Evolutionary conservation across 2,888 invertebrate species (phyloP), one percentile per base, ranked within the genome.

Genomic region (Periphyllus acericola): DNA sequence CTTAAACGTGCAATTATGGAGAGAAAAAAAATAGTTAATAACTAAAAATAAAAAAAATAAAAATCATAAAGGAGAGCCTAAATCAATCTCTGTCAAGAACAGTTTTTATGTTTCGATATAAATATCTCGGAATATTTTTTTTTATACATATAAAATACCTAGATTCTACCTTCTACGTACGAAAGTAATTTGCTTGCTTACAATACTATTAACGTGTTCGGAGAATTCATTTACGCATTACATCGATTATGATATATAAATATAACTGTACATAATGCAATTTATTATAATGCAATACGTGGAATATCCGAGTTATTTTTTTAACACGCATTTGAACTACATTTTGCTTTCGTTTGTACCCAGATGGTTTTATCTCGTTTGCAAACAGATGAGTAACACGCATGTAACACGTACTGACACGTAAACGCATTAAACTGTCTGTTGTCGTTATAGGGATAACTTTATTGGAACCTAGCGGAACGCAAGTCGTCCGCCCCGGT

Each of bases 61-160:
- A 17, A 71, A 11, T n/a, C 71, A 72, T 5, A 72, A 32, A 34
- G 19, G 34, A 72, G 32, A 72, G 17, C 76, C 76, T 40, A 76
- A 76, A 76, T 76, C 76, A 76, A 76, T 76, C 76, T 76, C 76
- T 76, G 76, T 46, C 76, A 46, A 75, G 72, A 25, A 52, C 4
- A 66, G 81, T 71, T 82, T 60, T 79, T 60, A 79, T 60, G 34
- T 60, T 79, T 60, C 78, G 21, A 3, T 72, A 72, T 34, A 72
- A 72, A 34, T 72, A 72, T 68, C 29, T 29, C 68, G 68, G 29
- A 68, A 68, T 29, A 68, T 9, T n/a, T 68, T 68, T 29, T 34
- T 72, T 4, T 17, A 29, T 29, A 68, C 68, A 34, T 32, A 72
- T 34, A 72, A 34, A 72, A 72, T 29, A 29, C 11, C 3, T 29